Evolutionary conservation across 1,140 invertebrate species (phyloP), one percentile per base, ranked within the genome.

Genomic region (Alviniconcha marisindica): DNA sequence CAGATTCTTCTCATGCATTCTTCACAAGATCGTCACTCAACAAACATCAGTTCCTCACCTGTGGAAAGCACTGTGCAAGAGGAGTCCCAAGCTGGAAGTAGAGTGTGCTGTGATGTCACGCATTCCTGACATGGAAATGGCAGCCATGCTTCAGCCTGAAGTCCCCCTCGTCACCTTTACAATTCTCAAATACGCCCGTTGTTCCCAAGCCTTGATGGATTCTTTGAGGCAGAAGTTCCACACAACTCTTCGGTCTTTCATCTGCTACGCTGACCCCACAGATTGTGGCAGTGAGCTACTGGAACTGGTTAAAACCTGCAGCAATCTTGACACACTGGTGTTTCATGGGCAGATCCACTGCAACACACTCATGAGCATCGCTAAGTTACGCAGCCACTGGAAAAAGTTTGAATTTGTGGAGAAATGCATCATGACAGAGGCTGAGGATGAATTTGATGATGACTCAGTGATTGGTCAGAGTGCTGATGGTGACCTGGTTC

Each of bases 21-120:
- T 21, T 24, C 18, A 14, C 60, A 78, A 24, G 40, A 83, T n/a
- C 48, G 48, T 90, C 4, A 71, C 83, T n/a, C 44, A 73, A 31
- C 42, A 24, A 31, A 42, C 76, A n/a, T n/a, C n/a, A n/a, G n/a
- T n/a, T n/a, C n/a, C n/a, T n/a, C n/a, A n/a, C n/a, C n/a, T n/a
- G 4, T 90, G 89, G 89, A n/a, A 42, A 56, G 24, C 71, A 48
- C 81, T 90, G 1, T 33, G 15, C 10, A 28, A 33, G 18, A 71
- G 80, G 38, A 83, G 81, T 81, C 88, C 88, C 0, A 63, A 84
- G 28, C 77, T 90, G 40, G 73, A 82, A 44, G 85, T 89, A 2
- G 85, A 89, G 63, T 83, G 82, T 71, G 81, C 86, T 10, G 44
- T 90, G 7, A 86, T 87, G 81, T 86, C 86, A 2, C 82, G 82